Evolutionary conservation across 2,113 vertebrate genomes (phyloP), one percentile per base, ranked within the genome.

Genomic region (Passerina amoena): DNA sequence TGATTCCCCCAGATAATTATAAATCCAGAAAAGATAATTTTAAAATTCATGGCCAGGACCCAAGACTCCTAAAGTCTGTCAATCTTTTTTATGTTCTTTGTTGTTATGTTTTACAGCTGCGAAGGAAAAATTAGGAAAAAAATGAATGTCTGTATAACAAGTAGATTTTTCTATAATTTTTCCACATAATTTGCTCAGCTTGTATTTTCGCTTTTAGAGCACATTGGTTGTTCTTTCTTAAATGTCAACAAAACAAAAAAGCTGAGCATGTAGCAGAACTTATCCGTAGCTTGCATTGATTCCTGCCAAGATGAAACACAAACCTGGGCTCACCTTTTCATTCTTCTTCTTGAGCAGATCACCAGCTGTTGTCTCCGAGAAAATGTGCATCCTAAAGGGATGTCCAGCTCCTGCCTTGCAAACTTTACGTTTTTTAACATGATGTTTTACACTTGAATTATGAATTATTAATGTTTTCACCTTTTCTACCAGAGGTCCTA

Each of bases 311-410:
- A 90, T 15, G 76, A 91, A 95, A 69, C 85, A 91, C 64, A 96
- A 90, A 87, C 72, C 37, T 60, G 51, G 47, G 96, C 98, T 99
- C 97, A 99, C 98, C 98, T 99, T 98, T 60, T 98, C 96, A 35
- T 56, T 91, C 35, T 95, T 98, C 97, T 97, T 98, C 57, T 61
- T 96, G 75, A 96, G 80, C 28, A 91, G 70, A 14, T 18, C 59
- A 53, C 25, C 81, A 86, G 92, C 75, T 66, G 95, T 92, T 85
- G 69, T 73, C 35, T 95, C 90, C 0, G 90, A 95, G 80, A 98
- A 98, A 64, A 96, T 61, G 59, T 97, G 98, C 91, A 90, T 97
- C 85, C 97, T 98, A 75, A 89, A 86, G 68, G 45, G 71, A 82
- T 94, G 96, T 92, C 97, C 98, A 82, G 86, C 69, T 96, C 96